Evolutionary conservation across 2,888 invertebrate species (phyloP).

Genomic region (Cantharis rustica): DNA sequence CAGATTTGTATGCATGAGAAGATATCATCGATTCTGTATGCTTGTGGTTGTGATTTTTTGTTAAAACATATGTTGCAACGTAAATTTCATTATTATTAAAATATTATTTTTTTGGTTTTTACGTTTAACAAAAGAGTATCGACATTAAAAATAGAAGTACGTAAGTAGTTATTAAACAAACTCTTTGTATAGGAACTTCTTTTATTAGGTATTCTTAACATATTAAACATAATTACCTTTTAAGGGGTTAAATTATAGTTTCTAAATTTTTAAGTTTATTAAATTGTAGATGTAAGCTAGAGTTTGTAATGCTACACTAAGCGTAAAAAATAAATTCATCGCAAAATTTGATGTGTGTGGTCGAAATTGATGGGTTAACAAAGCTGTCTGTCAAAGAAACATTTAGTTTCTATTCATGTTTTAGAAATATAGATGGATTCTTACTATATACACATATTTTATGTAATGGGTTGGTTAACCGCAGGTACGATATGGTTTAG

Average conservation of each 20-base stretch:
- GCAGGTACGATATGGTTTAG: conserved; percentile 28
- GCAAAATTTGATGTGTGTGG: conserved; percentile 32
- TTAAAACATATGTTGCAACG: conserved; percentile 9
- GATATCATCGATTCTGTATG: conserved; percentile 3
- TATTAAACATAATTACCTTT: conserved; percentile 8
- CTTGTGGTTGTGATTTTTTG: conserved; percentile 22
- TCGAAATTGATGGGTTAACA: conserved; percentile 32
- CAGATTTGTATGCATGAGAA: not conserved
- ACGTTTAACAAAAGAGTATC: not conserved
- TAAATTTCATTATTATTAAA: not conserved
- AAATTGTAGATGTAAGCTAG: conserved; percentile 6
- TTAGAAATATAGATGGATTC: not conserved
- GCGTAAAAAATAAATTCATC: conserved; percentile 27
- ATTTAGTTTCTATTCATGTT: conserved; percentile 10
- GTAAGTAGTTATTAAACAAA: not conserved
- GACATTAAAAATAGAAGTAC: not conserved
- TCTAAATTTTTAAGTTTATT: not conserved
- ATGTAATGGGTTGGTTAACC: conserved; percentile 28
- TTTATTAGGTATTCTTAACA: not conserved
- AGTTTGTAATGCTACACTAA: conserved; percentile 12
- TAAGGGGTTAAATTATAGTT: conserved; percentile 25
- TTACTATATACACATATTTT: conserved; percentile 4
- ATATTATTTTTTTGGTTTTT: not conserved
- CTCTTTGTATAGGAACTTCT: not conserved
- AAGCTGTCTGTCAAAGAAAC: conserved; percentile 24